Evolutionary conservation across 2,113 vertebrate genomes (phyloP).

Genomic region (Anas platyrhynchos): DNA sequence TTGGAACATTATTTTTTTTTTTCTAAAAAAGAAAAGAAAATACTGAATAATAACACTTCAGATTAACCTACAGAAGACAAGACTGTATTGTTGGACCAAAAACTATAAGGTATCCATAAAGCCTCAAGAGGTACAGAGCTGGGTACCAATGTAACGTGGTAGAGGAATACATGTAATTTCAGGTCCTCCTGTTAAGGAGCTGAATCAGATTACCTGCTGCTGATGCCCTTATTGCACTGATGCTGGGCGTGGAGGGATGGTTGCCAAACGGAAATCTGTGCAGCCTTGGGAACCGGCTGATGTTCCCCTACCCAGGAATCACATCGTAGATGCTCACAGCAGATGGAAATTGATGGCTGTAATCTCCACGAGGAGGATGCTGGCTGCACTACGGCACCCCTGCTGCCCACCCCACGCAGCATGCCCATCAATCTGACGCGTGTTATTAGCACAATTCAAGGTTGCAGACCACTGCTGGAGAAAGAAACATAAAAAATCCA

Average conservation of each 20-base stretch:
- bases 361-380: background rate
- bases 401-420: background rate
- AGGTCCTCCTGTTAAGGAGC: background rate
- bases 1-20: background rate
- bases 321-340: background rate
- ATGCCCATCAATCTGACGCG: conserved; percentile 5
- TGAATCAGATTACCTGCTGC: conserved; percentile 7
- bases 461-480: background rate
- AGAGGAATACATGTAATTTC: background rate
- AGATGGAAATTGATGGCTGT: conserved; percentile 34
- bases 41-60: background rate
- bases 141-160: background rate
- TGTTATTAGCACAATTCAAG: background rate
- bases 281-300: background rate
- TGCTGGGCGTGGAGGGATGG: background rate
- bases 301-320: background rate
- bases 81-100: background rate
- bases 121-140: background rate
- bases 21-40: rapidly evolving
- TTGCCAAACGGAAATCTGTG: background rate
- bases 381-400: background rate
- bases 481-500: background rate
- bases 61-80: background rate
- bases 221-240: background rate
- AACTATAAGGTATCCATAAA: background rate